Evolutionary conservation across 2,797 vertebrate genomes (phyloP), one percentile per base, ranked within the genome.

Genomic region (Ciconia nigra): DNA sequence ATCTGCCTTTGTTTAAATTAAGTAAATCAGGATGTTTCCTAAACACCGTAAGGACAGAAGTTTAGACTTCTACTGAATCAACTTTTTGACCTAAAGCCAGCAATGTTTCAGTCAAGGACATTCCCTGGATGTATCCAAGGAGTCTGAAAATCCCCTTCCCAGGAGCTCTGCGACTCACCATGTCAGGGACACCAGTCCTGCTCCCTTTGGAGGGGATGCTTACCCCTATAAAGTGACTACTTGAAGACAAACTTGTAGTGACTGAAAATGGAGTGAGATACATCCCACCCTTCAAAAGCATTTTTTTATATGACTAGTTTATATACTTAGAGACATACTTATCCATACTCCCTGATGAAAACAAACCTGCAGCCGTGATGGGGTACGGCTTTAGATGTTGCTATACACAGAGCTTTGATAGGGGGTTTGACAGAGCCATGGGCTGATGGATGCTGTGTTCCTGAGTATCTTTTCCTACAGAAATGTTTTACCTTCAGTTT

Each of bases 1-100:
- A 95, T 96, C 94, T 97, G 97, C 92, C 97, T 96, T 89, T 95
- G 94, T 97, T 97, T 96, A 95, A 96, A 96, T 89, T 92, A 95
- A 97, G 90, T 96, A 96, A 94, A 96, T 91, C 95, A 95, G 92
- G 89, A 96, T 97, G 95, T 97, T 96, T 94, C 84, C 92, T 82
- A 96, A 97, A 97, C 89, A 96, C 84, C 90, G 66, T 83, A 85
- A 83, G 84, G 93, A 96, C 82, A 97, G 87, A 95, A 95, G 95
- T 94, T 97, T 81, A 95, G 89, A 82, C 77, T 94, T 96, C 89
- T 83, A 91, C 95, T 93, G 95, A 95, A 93, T 83, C 82, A 96
- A 81, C 42, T 95, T 96, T 97, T 89, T 97, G 96, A 96, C 92
- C 37, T 47, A 61, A 86, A 93, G 83, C 92, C 97, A 97, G 78